Base-by-base conservation (phyloP, 2,888 invertebrate genomes). In the Macaria liturata region DNA sequence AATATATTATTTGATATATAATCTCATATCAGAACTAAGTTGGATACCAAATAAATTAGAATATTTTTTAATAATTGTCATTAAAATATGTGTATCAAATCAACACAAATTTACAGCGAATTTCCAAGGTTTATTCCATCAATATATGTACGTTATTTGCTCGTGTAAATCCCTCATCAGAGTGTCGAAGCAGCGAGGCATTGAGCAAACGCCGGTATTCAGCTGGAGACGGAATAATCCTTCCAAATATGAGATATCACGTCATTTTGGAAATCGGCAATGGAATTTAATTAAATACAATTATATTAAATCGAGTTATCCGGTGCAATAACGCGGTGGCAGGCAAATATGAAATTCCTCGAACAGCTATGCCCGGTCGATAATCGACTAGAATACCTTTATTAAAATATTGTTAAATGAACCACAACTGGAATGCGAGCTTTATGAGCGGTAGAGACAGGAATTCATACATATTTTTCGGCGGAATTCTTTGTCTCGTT, bases 261-360 rank as follows among this genome's bases (percentile, higher is more conserved):
- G 64, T 48, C 50, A 32, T 9, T 49, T 4, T 56, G 46, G 65
- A 72, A 70, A 71, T 61, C 71, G 59, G 66, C 65, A 67, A 70
- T 57, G 74, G 79, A 81, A 82, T 84, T 79, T 80, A 75, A 81
- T 82, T 76, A 76, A 78, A 74, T 72, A 72, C 68, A 71, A 77
- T 75, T 66, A 74, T 71, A 64, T 69, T 73, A 68, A 72, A 68
- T 68, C 65, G 62, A 63, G 56, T 60, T 59, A 59, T 59, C 43
- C 57, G 64, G 72, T 54, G 46, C 50, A 53, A 49, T 56, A 53
- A 45, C 45, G 49, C 34, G 69, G 61, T 61, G 65, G 68, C 66
- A 44, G 45, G 54, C 50, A 75, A 81, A 79, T 80, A 78, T 78
- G 70, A 75, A 78, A 81, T 79, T 78, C 74, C 71, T 56, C 58